phyloP scores from a whole-genome alignment of 2,113 vertebrate genomes.

The Limanda limanda region DNA sequence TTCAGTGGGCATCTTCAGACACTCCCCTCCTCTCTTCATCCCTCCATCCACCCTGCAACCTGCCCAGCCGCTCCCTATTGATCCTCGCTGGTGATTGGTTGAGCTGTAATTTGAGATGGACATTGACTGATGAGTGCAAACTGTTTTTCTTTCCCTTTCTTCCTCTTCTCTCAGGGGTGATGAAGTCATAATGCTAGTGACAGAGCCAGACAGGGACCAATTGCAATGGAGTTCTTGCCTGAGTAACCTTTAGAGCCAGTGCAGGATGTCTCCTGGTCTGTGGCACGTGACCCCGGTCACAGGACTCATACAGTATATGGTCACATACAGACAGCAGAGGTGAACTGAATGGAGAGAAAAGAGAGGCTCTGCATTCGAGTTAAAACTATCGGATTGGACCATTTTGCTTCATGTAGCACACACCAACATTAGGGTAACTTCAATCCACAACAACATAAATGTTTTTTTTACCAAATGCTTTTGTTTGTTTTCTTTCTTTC shows the following conservation, averaged over 20 bases:
- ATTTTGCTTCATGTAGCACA: not conserved
- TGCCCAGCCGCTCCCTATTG: slow-evolving; percentile 85
- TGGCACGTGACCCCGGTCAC: slow-evolving; percentile 55
- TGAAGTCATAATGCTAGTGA: slow-evolving; percentile 84
- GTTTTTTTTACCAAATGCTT: no score
- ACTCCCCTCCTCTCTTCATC: slow-evolving; percentile 77
- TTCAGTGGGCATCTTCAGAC: slow-evolving; percentile 79
- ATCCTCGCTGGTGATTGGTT: slow-evolving; percentile 87
- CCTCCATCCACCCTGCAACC: slow-evolving; percentile 63
- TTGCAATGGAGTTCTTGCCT: slow-evolving; percentile 67
- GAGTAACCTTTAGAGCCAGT: slow-evolving; percentile 80
- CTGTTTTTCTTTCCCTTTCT: slow-evolving; percentile 82
- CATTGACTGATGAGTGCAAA: slow-evolving; percentile 88
- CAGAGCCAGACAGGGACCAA: slow-evolving; percentile 77
- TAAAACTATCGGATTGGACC: not conserved
- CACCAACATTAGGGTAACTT: no score
- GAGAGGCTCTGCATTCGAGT: not conserved
- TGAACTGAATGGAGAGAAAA: slow-evolving; percentile 9
- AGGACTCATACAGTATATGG: slow-evolving; percentile 54
- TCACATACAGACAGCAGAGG: slow-evolving; percentile 17
- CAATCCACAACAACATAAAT: no score
- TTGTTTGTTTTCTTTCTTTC: no score
- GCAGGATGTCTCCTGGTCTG: slow-evolving; percentile 57
- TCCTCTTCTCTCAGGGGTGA: slow-evolving; percentile 76
- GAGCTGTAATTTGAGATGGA: slow-evolving; percentile 86